These are phyloP conservation scores for Labeo catla DNA, from an alignment of 2,113 vertebrate species.

Conservation along the genomic window DNA sequence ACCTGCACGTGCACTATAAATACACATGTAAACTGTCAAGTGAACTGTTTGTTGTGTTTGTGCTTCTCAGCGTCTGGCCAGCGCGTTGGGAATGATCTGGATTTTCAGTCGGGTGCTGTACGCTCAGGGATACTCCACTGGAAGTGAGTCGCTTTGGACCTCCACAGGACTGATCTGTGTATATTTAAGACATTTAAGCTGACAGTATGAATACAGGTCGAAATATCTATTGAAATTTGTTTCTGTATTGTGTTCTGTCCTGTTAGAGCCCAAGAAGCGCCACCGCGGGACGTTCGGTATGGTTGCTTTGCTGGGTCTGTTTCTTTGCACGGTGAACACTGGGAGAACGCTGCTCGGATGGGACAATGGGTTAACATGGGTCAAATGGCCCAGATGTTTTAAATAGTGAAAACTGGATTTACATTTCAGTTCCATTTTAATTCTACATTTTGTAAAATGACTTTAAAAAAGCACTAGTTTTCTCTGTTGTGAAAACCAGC, in stretches of 20 bases:
- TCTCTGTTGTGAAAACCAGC: neutral
- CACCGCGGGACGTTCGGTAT: constrained; percentile 20
- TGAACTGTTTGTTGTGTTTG: constrained; percentile 29
- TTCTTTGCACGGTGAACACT: constrained; percentile 44
- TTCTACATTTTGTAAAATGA: neutral
- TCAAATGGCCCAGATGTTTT: constrained; percentile 31
- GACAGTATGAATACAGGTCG: neutral
- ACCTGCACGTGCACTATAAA: neutral
- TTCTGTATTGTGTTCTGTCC: neutral
- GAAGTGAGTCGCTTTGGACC: constrained; percentile 78
- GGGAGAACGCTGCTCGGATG: constrained; percentile 45
- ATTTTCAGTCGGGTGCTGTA: constrained; percentile 85
- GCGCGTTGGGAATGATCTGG: constrained; percentile 85
- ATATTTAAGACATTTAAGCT: neutral
- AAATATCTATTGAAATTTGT: neutral
- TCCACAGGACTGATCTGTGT: neutral
- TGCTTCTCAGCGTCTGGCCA: constrained; percentile 75
- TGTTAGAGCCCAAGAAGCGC: constrained; percentile 45
- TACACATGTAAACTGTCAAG: neutral
- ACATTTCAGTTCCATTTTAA: neutral
- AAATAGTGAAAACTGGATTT: constrained; percentile 13
- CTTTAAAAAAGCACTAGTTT: neutral
- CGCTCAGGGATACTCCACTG: constrained; percentile 90
- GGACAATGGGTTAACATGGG: neutral
- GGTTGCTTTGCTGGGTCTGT: constrained; percentile 42